A percentile compares a stretch with the other conserved stretches of the same genome.
Evolutionary conservation across 2,113 vertebrate genomes (phyloP).

Genomic region (Myxocyprinus asiaticus): DNA sequence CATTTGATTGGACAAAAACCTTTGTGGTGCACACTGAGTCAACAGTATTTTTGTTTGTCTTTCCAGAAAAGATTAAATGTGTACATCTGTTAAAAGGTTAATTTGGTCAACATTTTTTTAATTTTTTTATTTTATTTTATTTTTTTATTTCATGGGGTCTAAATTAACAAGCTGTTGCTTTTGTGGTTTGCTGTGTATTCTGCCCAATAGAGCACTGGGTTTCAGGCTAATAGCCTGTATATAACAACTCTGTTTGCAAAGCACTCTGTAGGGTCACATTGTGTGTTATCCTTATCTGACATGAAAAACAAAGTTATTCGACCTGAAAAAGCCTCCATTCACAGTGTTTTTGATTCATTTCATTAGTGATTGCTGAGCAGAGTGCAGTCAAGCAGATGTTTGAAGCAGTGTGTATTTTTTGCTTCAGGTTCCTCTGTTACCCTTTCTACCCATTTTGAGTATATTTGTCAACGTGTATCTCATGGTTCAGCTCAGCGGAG

Average conservation of each 20-base stretch:
- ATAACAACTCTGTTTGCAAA: conserved; percentile 29
- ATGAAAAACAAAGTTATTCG: conserved; percentile 29
- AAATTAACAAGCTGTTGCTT: no score
- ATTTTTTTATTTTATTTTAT: no score
- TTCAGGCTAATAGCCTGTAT: conserved; percentile 35
- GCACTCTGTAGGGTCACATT: neutral
- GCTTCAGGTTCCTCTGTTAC: conserved; percentile 88
- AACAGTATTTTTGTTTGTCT: no score
- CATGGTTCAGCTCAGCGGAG: conserved; percentile 94
- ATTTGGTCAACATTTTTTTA: no score
- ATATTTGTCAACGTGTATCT: conserved; percentile 96
- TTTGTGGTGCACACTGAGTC: no score
- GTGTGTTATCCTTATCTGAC: conserved; percentile 18
- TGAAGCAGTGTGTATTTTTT: conserved; percentile 15
- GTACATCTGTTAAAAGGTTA: no score
- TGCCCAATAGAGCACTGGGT: neutral
- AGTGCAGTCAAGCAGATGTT: conserved; percentile 39
- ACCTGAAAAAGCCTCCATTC: conserved; percentile 28
- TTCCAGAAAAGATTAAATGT: no score
- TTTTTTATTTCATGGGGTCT: no score
- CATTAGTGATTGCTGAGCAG: conserved; percentile 8
- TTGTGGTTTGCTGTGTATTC: neutral
- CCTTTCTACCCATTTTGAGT: conserved; percentile 90
- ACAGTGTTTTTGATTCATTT: neutral
- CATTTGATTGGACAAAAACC: no score